These are phyloP conservation scores for Hiodon tergisus DNA, from an alignment of 2,113 vertebrate genomes.

Conservation along the genomic window DNA sequence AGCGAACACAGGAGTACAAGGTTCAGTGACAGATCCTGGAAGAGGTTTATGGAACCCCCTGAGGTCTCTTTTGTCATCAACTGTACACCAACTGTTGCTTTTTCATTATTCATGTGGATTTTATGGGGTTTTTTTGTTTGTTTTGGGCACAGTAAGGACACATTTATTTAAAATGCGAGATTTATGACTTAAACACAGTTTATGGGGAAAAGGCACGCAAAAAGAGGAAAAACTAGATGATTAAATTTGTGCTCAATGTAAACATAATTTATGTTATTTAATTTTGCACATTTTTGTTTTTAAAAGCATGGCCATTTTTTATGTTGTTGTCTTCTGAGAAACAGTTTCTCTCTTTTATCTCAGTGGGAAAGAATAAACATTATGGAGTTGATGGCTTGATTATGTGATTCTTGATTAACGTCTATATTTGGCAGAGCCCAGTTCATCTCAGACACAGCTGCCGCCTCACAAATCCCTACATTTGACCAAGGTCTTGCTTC, in stretches of 20 bases:
- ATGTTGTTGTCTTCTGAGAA: too few relatives aligned
- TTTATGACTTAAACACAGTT: slow-evolving; percentile 3
- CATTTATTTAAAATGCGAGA: background rate
- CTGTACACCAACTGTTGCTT: background rate
- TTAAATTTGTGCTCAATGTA: background rate
- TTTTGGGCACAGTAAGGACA: slow-evolving; percentile 11
- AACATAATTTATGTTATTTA: too few relatives aligned
- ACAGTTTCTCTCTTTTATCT: too few relatives aligned
- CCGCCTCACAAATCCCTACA: background rate
- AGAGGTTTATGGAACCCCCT: background rate
- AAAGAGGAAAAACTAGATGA: background rate
- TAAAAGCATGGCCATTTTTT: too few relatives aligned
- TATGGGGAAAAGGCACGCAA: background rate
- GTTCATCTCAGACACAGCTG: background rate
- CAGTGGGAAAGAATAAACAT: too few relatives aligned
- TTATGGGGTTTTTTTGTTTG: too few relatives aligned
- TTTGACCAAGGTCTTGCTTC: background rate
- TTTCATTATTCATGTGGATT: too few relatives aligned
- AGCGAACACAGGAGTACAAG: background rate
- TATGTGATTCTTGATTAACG: background rate
- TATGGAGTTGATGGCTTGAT: background rate
- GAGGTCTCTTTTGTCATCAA: background rate
- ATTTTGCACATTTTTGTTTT: too few relatives aligned
- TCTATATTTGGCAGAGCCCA: background rate
- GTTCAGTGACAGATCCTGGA: background rate